A percentile compares a stretch with the other conserved stretches of the same genome.
Conservation (phyloP, 2,113 vertebrate species). For the Cyanoramphus novaezelandiae region DNA sequence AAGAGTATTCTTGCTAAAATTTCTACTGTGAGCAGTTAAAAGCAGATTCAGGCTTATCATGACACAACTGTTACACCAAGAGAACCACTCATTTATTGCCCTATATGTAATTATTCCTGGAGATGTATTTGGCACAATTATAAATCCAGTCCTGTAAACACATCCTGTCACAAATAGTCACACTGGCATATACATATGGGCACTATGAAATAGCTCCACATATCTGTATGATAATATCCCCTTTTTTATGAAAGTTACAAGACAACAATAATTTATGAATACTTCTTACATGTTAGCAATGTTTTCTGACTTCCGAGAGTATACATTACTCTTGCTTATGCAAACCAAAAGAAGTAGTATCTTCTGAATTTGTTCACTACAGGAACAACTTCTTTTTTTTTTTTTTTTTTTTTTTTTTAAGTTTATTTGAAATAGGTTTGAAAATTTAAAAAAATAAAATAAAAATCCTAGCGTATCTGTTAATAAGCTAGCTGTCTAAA, state of each 20-base stretch:
- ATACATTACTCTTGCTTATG: constrained; percentile 36
- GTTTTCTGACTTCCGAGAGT: constrained; percentile 27
- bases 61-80: neutral
- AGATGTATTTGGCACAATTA: constrained; percentile 54
- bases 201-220: constrained; percentile 34
- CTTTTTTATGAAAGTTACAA: constrained; percentile 50
- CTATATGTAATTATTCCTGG: neutral
- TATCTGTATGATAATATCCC: constrained; percentile 52
- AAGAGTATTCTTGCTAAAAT: neutral
- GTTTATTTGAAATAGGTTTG: constrained; percentile 60
- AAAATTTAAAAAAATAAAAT: constrained; percentile 70
- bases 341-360: constrained; percentile 15
- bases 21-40: neutral
- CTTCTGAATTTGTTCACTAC: constrained; percentile 37
- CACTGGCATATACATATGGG: constrained; percentile 46
- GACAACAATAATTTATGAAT: constrained; percentile 61
- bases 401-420: neutral
- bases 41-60: constrained; percentile 1
- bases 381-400: constrained; percentile 25
- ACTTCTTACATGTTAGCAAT: constrained; percentile 48
- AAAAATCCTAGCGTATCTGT: constrained; percentile 64
- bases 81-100: constrained; percentile 21
- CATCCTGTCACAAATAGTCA: constrained; percentile 11
- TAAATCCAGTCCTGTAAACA: constrained; percentile 63
- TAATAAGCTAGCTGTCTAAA: constrained; percentile 64